Base-by-base conservation (phyloP, 2,797 vertebrate species). In the Parauchenoglanis punctatus region DNA sequence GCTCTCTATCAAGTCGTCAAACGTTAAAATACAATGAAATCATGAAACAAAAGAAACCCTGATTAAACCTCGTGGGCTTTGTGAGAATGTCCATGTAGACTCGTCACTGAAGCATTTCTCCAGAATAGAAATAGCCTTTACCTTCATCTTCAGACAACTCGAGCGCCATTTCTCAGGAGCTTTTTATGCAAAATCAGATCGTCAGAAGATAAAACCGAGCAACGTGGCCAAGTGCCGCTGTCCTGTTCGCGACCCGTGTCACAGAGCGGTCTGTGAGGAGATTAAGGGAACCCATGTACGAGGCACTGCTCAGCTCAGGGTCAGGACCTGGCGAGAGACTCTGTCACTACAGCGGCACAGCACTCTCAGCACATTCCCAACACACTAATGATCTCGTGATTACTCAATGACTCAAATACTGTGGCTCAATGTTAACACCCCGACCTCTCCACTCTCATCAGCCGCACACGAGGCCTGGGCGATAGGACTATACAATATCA, bases 231-330 rank as follows among this genome's bases (percentile, higher is more conserved):
- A 61, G 35, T 44, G 56, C 11, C 10, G 11, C 7, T 23, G 77
- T 59, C 10, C 54, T 59, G 31, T 59, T 80, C 54, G 28, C 18
- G 20, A 59, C 8, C 12, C 0, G 10, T 59, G 77, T 81, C 31
- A 44, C 56, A 25, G 20, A 59, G 31, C 4, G 31, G 56, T 44
- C 78, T 44, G 78, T 2, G 25, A 25, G 35, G 20, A 44, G 20
- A 81, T 81, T 61, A 81, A 81, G 35, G 78, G 20, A 81, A 81
- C 28, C 52, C 2, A 28, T 93, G 93, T 94, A 92, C 95, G 87
- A 87, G 92, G 91, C 92, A 93, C 92, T 92, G 89, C 94, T 89
- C 93, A 91, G 84, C 93, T 92, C 89, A 13, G 91, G 94, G 88
- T 94, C 93, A 92, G 92, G 91, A 93, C 93, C 82, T 87, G 91